Conservation (phyloP, 2,888 invertebrate species). For the Ethmia dodecea region DNA sequence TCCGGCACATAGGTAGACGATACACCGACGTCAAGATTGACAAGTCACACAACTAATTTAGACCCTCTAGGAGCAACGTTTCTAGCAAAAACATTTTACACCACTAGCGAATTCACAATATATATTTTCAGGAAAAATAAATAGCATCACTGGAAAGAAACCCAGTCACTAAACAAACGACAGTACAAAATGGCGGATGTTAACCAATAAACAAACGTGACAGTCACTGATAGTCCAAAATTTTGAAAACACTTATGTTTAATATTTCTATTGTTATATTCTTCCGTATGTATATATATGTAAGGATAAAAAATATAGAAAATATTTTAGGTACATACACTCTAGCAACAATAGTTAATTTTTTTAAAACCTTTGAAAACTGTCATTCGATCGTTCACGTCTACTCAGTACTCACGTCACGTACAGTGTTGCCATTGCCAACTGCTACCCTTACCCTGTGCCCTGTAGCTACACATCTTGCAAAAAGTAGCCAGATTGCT, state of each 20-base stretch:
- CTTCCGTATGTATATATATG: too few species aligned
- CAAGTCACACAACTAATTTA: slow-evolving; percentile 64
- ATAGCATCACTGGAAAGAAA: slow-evolving; percentile 63
- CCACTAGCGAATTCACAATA: slow-evolving; percentile 59
- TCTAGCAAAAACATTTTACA: slow-evolving; percentile 71
- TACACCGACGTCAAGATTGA: slow-evolving; percentile 66
- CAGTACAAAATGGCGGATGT: slow-evolving; percentile 77
- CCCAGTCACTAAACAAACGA: slow-evolving; percentile 76
- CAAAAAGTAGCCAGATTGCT: too few species aligned
- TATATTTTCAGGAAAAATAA: slow-evolving; percentile 53
- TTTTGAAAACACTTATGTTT: slow-evolving; percentile 42
- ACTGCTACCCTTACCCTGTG: too few species aligned
- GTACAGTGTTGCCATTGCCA: too few species aligned
- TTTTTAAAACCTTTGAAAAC: slow-evolving; percentile 58
- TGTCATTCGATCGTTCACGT: slow-evolving; percentile 52
- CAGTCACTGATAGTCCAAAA: slow-evolving; percentile 55
- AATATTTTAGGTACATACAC: too few species aligned
- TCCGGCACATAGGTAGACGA: slow-evolving; percentile 70
- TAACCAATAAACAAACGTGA: slow-evolving; percentile 77
- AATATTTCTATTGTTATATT: slow-evolving; percentile 31
- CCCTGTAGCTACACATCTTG: too few species aligned
- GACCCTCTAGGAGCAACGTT: slow-evolving; percentile 57
- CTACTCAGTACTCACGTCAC: slow-evolving; percentile 29
- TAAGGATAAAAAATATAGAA: slow-evolving; percentile 61
- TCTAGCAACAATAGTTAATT: slow-evolving; percentile 52